Percentiles rank a stretch among this genome's conserved stretches.
phyloP scores from a whole-genome alignment of 2,113 vertebrate species.

The Pagrus major region DNA sequence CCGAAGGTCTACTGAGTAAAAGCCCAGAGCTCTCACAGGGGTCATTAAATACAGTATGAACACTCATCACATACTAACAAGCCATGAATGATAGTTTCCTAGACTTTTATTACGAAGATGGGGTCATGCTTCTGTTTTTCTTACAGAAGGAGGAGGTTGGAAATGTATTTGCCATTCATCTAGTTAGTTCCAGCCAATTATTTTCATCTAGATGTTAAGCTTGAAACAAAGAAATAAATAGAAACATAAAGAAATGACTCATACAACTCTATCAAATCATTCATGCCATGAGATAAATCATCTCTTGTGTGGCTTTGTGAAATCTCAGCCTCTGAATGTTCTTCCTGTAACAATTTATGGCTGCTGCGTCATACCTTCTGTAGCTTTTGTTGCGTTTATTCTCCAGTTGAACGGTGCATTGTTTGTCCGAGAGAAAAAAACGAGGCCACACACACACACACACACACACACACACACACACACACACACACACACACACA shows the following conservation, averaged over 20 bases:
- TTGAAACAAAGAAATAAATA: neutral
- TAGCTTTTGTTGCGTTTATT: constrained; percentile 68
- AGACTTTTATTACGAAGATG: constrained; percentile 44
- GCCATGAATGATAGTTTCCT: constrained; percentile 45
- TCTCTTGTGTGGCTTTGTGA: constrained; percentile 45
- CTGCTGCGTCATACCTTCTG: constrained; percentile 43
- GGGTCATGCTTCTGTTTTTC: neutral
- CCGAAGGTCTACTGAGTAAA: neutral
- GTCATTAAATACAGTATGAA: constrained; percentile 23
- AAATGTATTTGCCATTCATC: constrained; percentile 7
- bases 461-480: constrained; percentile 23
- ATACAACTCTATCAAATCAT: neutral
- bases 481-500: constrained; percentile 31
- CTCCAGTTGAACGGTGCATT: constrained; percentile 71
- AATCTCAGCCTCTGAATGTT: constrained; percentile 49
- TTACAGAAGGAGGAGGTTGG: neutral
- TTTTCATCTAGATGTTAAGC: neutral
- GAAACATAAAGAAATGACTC: neutral
- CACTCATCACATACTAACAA: constrained; percentile 50
- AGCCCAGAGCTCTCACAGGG: constrained; percentile 20
- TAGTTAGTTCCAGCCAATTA: neutral
- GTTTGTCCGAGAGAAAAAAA: constrained; percentile 64
- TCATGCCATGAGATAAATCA: no score
- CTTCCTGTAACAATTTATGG: constrained; percentile 63
- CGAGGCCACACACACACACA: constrained; percentile 55